Percentiles rank a stretch among this genome's conserved stretches.
Evolutionary conservation across 2,888 invertebrate genomes (phyloP).

Genomic region (Hyles lineata): DNA sequence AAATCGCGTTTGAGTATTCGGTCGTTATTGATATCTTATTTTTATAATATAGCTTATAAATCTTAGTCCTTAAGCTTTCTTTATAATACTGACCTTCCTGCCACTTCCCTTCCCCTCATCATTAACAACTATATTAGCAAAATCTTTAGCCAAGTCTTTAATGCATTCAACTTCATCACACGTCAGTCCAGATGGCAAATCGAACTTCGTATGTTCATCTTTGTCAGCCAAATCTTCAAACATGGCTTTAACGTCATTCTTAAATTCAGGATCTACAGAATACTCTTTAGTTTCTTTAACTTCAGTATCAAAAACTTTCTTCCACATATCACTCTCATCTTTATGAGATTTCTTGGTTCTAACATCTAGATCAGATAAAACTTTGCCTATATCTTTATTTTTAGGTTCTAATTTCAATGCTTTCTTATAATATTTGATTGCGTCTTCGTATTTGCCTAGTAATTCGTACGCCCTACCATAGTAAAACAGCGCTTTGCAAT

Average conservation of each 20-base stretch:
- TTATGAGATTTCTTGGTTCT: slow-evolving; percentile 51
- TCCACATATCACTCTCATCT: slow-evolving; percentile 69
- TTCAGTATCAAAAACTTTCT: slow-evolving; percentile 58
- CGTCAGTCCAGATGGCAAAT: slow-evolving; percentile 63
- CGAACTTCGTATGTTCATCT: slow-evolving; percentile 62
- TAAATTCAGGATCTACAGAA: slow-evolving; percentile 68
- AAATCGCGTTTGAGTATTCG: too few relatives aligned
- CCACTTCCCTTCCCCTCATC: slow-evolving; percentile 60
- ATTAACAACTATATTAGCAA: slow-evolving; percentile 54
- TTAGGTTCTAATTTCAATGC: slow-evolving; percentile 74
- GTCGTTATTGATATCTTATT: too few relatives aligned
- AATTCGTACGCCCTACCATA: slow-evolving; percentile 66
- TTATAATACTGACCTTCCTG: slow-evolving; percentile 64
- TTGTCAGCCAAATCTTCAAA: slow-evolving; percentile 67
- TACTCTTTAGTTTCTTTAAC: slow-evolving; percentile 53
- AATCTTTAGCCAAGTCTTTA: slow-evolving; percentile 58
- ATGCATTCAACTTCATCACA: slow-evolving; percentile 64
- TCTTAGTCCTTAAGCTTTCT: slow-evolving; percentile 39
- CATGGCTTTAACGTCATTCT: slow-evolving; percentile 62
- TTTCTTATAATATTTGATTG: slow-evolving; percentile 66
- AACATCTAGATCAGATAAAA: slow-evolving; percentile 60
- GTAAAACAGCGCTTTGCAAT: slow-evolving; percentile 73
- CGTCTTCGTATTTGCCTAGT: slow-evolving; percentile 62
- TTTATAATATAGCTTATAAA: too few relatives aligned
- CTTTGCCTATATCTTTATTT: slow-evolving; percentile 70